A percentile compares a stretch with the other conserved stretches of the same genome.
Conservation (phyloP, 2,888 invertebrate species). For the Oscheius sp. region DNA sequence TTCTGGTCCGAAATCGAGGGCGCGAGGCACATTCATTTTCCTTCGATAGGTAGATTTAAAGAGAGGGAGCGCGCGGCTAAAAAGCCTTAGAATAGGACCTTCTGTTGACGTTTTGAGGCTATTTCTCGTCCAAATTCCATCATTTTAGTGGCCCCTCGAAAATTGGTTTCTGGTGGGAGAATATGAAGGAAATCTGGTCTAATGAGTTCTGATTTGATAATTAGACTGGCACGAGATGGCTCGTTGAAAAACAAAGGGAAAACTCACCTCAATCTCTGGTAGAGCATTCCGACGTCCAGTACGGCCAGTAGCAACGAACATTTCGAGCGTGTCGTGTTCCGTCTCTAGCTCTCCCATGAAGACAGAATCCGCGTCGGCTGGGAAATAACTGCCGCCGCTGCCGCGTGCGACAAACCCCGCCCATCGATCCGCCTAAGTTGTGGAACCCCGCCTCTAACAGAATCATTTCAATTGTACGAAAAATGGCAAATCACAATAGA, state of each 20-base stretch:
- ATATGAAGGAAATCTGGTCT: too few relatives aligned
- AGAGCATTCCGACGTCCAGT: constrained; percentile 52
- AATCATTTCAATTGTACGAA: not conserved
- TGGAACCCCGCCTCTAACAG: not conserved
- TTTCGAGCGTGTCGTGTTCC: constrained; percentile 44
- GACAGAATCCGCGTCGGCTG: constrained; percentile 15
- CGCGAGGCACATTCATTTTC: not conserved
- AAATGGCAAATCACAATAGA: not conserved
- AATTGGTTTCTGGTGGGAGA: too few relatives aligned
- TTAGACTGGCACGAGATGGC: too few relatives aligned
- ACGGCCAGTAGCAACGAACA: constrained; percentile 46
- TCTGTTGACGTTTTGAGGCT: too few relatives aligned
- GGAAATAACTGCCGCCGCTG: constrained; percentile 12
- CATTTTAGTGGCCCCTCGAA: too few relatives aligned
- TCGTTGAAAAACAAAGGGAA: too few relatives aligned
- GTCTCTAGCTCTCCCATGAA: constrained; percentile 52
- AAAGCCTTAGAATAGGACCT: too few relatives aligned
- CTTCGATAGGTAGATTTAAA: too few relatives aligned
- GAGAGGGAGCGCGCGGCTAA: too few relatives aligned
- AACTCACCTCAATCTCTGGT: constrained; percentile 49
- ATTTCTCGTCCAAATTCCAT: too few relatives aligned
- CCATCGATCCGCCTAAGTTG: constrained; percentile 26
- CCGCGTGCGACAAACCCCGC: constrained; percentile 8
- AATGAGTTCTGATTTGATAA: too few relatives aligned
- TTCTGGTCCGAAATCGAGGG: constrained; percentile 7